These are phyloP conservation scores for Sabellastarte sp. DNA, from an alignment of 2,888 invertebrate species.

Conservation along the genomic window DNA sequence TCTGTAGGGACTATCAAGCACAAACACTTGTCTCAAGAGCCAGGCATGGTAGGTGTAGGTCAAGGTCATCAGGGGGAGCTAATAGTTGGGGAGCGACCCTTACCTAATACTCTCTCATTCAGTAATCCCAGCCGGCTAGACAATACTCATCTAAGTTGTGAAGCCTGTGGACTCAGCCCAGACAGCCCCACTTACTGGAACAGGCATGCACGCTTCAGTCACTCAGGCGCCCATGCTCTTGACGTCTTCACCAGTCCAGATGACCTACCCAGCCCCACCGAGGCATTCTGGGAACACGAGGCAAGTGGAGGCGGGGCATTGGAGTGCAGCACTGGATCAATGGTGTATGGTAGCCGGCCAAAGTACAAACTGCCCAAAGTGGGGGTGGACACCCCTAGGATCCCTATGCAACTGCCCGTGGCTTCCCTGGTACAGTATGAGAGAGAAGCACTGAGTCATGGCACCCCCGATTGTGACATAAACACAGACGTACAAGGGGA, in stretches of 20 bases:
- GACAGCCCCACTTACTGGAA: constrained; percentile 29
- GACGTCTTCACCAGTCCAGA: constrained; percentile 34
- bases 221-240: constrained; percentile 33
- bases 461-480: no score
- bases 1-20: neutral
- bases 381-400: constrained; percentile 3
- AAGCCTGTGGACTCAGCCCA: constrained; percentile 21
- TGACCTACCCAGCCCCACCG: constrained; percentile 20
- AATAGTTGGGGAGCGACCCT: constrained; percentile 2
- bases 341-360: neutral
- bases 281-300: constrained; percentile 12
- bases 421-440: no score
- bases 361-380: neutral
- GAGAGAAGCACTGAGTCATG: no score
- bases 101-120: constrained; percentile 2
- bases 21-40: no score
- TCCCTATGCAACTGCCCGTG: neutral
- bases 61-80: neutral
- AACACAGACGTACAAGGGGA: no score
- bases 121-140: constrained; percentile 1
- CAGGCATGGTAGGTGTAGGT: neutral
- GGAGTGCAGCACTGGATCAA: neutral
- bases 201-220: constrained; percentile 27
- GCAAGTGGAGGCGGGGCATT: constrained; percentile 2
- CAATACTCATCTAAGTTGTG: neutral